phyloP scores from a whole-genome alignment of 2,113 vertebrate species.

The Elaphurus davidianus region DNA sequence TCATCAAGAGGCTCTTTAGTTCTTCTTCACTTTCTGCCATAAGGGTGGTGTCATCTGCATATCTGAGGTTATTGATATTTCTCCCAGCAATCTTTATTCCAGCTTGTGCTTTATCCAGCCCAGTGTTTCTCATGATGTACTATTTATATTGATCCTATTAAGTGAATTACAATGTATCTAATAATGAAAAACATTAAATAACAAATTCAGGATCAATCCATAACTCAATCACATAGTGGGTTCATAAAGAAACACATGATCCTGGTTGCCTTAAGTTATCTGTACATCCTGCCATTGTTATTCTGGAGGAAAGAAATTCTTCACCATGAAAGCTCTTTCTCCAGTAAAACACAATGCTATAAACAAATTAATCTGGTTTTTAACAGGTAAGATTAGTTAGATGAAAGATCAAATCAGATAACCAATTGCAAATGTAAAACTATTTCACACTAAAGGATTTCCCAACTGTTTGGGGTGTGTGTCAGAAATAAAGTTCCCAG shows the following conservation, averaged over 20 bases:
- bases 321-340: not conserved
- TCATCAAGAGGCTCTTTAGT: not conserved
- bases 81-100: not conserved
- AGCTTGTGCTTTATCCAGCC: not conserved
- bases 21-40: not conserved
- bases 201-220: not conserved
- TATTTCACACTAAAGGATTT: not conserved
- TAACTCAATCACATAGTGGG: not conserved
- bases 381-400: not conserved
- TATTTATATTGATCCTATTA: not conserved
- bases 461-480: not conserved
- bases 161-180: not conserved
- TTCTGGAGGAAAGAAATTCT: not conserved
- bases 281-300: not conserved
- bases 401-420: not conserved
- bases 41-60: not conserved
- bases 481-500: not conserved
- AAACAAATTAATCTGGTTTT: not conserved
- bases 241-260: not conserved
- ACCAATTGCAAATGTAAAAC: not conserved
- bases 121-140: not conserved
- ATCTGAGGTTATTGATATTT: not conserved
- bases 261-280: not conserved
- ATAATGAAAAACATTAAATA: slow-evolving; percentile 8
- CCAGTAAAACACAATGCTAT: not conserved